Evolutionary conservation across 2,797 vertebrate species (phyloP), one percentile per base, ranked within the genome.

Genomic region (Loriculus beryllinus): DNA sequence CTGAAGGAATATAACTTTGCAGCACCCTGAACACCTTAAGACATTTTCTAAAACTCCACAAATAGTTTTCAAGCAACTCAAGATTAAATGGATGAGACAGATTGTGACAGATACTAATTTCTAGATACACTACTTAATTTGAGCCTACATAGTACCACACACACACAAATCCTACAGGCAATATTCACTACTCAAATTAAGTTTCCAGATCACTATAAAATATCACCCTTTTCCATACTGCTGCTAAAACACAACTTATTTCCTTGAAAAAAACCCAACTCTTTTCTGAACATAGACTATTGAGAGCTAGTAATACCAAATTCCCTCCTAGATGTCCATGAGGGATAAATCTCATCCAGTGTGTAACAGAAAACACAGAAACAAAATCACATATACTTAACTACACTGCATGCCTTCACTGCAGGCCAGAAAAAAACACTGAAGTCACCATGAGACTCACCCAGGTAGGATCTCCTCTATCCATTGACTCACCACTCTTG

Each of bases 401-500:
- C 22, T 3, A 1, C 37, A 57, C 8, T 5, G 8, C 0, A 1
- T 12, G 2, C n/a, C 35, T 74, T 60, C 14, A 60, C 63, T 83
- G 75, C 33, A 83, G 72, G 54, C 5, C 37, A 45, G 25, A 62
- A 75, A 25, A 57, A 78, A 51, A 5, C 4, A 3, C 0, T 9
- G 3, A 71, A 86, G 31, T 13, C 65, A 63, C 20, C 33, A 33
- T 0, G 2, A 86, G 7, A 86, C 54, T 1, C 8, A 1, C 7
- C n/a, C 2, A 3, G 4, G 28, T 2, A 42, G 28, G 4, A 76
- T 2, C 54, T 10, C 5, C 12, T 52, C 7, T 47, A 25, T 23
- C 40, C 40, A 51, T 2, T 15, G 10, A 89, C 56, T 74, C n/a
- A 82, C 72, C 43, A 15, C 3, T 42, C 18, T 8, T 9, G 4